Percentiles rank a stretch among this genome's conserved stretches.
Evolutionary conservation across 2,888 invertebrate genomes (phyloP).

Genomic region (Proisotoma minuta): DNA sequence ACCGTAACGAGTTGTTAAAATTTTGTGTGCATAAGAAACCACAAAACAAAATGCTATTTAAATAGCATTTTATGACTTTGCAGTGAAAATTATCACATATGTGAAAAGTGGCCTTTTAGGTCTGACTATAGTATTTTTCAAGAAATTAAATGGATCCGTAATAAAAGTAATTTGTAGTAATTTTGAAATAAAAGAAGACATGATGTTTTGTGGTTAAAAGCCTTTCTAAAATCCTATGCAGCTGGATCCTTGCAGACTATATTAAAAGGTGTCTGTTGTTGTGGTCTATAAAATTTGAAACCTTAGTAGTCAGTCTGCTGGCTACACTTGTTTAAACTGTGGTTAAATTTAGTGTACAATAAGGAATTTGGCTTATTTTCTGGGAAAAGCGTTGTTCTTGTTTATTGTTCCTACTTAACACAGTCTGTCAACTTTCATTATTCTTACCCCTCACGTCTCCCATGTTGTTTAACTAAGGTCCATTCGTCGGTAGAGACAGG

Average conservation of each 20-base stretch:
- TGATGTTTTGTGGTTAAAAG: slow-evolving; percentile 16
- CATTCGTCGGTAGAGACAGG: background rate
- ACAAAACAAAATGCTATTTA: too few relatives aligned
- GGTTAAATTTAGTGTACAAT: background rate
- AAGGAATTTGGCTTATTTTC: slow-evolving; percentile 1
- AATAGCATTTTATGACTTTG: background rate
- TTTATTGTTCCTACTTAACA: slow-evolving; percentile 1
- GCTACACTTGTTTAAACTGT: too few relatives aligned
- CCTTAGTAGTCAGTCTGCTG: background rate
- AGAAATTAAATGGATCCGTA: slow-evolving; percentile 13
- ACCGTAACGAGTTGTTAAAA: too few relatives aligned
- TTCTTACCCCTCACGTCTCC: slow-evolving; percentile 1
- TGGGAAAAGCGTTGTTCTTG: background rate
- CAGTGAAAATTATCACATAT: slow-evolving; percentile 3
- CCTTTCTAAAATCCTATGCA: background rate
- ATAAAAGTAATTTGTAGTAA: slow-evolving; percentile 18
- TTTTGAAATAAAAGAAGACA: slow-evolving; percentile 13
- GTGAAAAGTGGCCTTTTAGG: background rate
- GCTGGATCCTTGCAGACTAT: slow-evolving; percentile 13
- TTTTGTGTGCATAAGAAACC: too few relatives aligned
- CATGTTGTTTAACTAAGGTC: background rate
- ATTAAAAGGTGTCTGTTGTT: too few relatives aligned
- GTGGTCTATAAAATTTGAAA: background rate
- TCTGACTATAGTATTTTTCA: background rate
- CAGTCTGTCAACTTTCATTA: slow-evolving; percentile 1